phyloP scores from a whole-genome alignment of 1,140 invertebrate species.

The Aradophagus sp. region DNA sequence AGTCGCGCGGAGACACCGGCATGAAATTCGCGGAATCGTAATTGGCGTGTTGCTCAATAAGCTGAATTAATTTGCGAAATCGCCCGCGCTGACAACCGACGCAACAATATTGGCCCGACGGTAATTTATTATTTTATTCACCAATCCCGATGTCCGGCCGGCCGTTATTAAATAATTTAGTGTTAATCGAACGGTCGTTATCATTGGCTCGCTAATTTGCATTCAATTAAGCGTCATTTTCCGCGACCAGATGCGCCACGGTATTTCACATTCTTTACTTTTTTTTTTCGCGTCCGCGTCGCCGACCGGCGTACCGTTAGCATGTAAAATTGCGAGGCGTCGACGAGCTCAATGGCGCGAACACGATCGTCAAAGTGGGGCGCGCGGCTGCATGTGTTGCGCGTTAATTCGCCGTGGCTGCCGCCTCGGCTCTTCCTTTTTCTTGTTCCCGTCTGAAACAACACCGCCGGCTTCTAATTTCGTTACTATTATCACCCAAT shows the following conservation, averaged over 20 bases:
- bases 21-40: slow-evolving; percentile 29
- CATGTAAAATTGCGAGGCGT: slow-evolving; percentile 52
- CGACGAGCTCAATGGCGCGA: slow-evolving; percentile 63
- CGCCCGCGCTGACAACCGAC: slow-evolving; percentile 34
- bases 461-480: slow-evolving; percentile 41
- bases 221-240: too few relatives aligned
- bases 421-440: slow-evolving; percentile 29
- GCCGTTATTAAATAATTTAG: too few relatives aligned
- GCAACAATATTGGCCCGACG: slow-evolving; percentile 9
- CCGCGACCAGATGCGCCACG: too few relatives aligned
- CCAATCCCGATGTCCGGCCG: too few relatives aligned
- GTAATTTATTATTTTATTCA: too few relatives aligned
- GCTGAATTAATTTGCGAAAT: slow-evolving; percentile 45
- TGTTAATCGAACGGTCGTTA: too few relatives aligned
- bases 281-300: slow-evolving; percentile 13
- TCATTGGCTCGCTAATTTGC: too few relatives aligned
- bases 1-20: slow-evolving; percentile 19
- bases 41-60: slow-evolving; percentile 44
- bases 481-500: slow-evolving; percentile 44
- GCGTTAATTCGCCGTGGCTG: slow-evolving; percentile 47
- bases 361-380: slow-evolving; percentile 65
- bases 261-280: too few relatives aligned
- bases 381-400: slow-evolving; percentile 34
- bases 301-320: too few relatives aligned
- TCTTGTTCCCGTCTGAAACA: slow-evolving; percentile 38